These are phyloP conservation scores for Hyperopisus bebe DNA, from an alignment of 2,113 vertebrate genomes.

Conservation along the genomic window DNA sequence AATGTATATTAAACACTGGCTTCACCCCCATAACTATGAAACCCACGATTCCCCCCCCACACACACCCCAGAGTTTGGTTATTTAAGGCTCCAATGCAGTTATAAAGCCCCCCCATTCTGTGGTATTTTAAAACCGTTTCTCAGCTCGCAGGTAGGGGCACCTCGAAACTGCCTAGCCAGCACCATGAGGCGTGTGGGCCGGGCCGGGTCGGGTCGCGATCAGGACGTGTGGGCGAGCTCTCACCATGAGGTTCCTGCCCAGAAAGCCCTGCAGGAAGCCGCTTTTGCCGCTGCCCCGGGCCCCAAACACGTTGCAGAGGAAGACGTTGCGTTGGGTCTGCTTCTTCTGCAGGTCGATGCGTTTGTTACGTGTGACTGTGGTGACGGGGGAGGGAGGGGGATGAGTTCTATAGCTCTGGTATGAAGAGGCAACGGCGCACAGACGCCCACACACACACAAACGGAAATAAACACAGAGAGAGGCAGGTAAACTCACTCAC, in stretches of 20 bases:
- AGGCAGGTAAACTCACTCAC: background rate
- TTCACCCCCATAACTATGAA: background rate
- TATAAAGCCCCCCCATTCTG: background rate
- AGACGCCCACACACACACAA: background rate
- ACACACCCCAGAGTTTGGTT: too few relatives aligned
- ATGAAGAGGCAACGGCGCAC: background rate
- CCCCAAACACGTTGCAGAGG: conserved; percentile 85
- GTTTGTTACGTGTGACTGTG: conserved; percentile 92
- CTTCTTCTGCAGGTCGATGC: conserved; percentile 96
- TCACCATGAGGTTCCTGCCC: conserved; percentile 79
- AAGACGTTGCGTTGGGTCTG: conserved; percentile 97
- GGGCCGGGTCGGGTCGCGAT: background rate
- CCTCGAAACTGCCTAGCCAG: background rate
- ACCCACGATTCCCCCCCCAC: background rate
- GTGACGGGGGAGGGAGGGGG: conserved; percentile 26
- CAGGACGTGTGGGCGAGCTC: conserved; percentile 19
- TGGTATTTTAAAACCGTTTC: background rate
- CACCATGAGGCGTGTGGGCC: too few relatives aligned
- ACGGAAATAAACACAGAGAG: background rate
- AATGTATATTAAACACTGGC: background rate
- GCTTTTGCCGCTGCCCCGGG: conserved; percentile 79
- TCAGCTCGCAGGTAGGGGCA: background rate
- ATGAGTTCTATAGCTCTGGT: background rate
- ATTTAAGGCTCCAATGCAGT: background rate
- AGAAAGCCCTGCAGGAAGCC: conserved; percentile 89